phyloP scores from a whole-genome alignment of 2,888 invertebrate species.

The Clostera curtula region DNA sequence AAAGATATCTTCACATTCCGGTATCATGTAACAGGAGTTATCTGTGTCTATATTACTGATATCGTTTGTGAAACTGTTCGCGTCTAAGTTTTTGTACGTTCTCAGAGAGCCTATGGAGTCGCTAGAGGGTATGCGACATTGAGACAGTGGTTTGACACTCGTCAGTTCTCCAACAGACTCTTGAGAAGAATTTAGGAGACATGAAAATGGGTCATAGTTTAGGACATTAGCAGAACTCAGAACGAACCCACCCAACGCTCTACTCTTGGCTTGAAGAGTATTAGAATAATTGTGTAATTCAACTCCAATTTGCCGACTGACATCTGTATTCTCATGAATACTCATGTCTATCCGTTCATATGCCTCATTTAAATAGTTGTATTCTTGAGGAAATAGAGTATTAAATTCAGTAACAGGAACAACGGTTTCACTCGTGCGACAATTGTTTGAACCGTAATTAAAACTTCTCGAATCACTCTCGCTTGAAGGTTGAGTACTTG shows the following conservation, averaged over 20 bases:
- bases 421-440: too few species aligned
- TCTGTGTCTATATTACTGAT: neutral
- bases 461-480: too few species aligned
- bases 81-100: constrained; percentile 50
- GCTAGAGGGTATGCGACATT: constrained; percentile 29
- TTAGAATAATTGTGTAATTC: too few species aligned
- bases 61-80: constrained; percentile 37
- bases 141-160: constrained; percentile 19
- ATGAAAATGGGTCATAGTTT: constrained; percentile 31
- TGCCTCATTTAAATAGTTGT: too few species aligned
- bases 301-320: too few species aligned
- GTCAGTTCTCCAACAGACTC: constrained; percentile 15
- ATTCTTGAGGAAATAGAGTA: too few species aligned
- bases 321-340: too few species aligned
- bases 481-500: too few species aligned
- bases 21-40: constrained; percentile 27
- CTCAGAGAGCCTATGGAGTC: constrained; percentile 39
- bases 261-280: too few species aligned
- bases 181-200: constrained; percentile 17
- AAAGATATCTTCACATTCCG: constrained; percentile 29
- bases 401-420: too few species aligned
- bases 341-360: too few species aligned
- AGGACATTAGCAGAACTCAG: constrained; percentile 43
- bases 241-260: constrained; percentile 33
- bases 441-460: too few species aligned